These are phyloP conservation scores for Synergus itoensis DNA, from an alignment of 2,888 invertebrate genomes.

Conservation along the genomic window DNA sequence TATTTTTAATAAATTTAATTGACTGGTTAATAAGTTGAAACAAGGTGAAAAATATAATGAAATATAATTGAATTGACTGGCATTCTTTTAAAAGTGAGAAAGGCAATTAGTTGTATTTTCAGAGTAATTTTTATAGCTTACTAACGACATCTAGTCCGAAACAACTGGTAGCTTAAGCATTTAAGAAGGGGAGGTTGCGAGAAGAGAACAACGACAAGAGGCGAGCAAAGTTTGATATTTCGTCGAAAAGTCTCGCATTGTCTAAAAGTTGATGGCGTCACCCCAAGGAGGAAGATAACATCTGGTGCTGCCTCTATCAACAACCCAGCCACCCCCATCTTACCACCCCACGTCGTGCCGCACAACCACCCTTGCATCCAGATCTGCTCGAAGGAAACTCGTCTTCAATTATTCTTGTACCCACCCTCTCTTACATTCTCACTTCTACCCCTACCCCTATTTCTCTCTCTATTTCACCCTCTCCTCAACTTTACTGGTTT, in stretches of 20 bases:
- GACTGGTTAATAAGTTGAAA: too few relatives aligned
- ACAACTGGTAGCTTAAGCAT: conserved; percentile 21
- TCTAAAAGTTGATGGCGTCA: conserved; percentile 74
- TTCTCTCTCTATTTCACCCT: conserved; percentile 32
- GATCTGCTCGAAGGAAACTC: conserved; percentile 70
- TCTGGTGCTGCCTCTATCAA: conserved; percentile 74
- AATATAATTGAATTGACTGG: too few relatives aligned
- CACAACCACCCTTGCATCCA: conserved; percentile 58
- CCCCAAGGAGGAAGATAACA: conserved; percentile 73
- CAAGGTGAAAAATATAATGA: too few relatives aligned
- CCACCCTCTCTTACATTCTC: conserved; percentile 54
- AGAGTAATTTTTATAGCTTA: too few relatives aligned
- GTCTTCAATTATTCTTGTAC: conserved; percentile 75
- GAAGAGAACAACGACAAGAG: conserved; percentile 60
- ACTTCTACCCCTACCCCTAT: conserved; percentile 42
- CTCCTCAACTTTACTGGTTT: conserved; percentile 34
- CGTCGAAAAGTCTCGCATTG: conserved; percentile 74
- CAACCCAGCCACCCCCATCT: conserved; percentile 64
- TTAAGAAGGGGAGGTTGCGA: conserved; percentile 7
- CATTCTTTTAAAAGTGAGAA: too few relatives aligned
- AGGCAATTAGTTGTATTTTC: too few relatives aligned
- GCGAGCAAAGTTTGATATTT: conserved; percentile 71
- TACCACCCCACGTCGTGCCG: conserved; percentile 57
- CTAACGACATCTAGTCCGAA: conserved; percentile 30
- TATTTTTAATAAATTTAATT: too few relatives aligned